Percentiles rank a stretch among this genome's conserved stretches.
These are phyloP conservation scores for Cosmopolites sordidus DNA, from an alignment of 2,888 invertebrate species.

Conservation along the genomic window DNA sequence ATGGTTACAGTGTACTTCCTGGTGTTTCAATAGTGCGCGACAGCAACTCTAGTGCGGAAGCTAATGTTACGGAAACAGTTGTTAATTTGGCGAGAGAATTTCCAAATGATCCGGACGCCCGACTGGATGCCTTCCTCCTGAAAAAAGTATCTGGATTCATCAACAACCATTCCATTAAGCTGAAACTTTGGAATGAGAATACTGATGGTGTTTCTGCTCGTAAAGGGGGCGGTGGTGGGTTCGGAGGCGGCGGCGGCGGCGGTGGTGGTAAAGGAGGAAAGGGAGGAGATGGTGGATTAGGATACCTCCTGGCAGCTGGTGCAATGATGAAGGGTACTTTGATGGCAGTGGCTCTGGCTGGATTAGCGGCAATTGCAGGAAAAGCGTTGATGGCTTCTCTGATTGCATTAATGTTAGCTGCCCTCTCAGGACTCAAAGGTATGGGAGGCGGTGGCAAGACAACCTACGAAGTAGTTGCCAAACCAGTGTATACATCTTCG, in stretches of 20 bases:
- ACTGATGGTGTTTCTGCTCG: constrained; percentile 46
- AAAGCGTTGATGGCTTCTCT: constrained; percentile 76
- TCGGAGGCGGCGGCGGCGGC: constrained; percentile 49
- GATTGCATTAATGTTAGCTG: constrained; percentile 70
- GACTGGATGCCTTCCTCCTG: constrained; percentile 69
- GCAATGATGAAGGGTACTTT: constrained; percentile 64
- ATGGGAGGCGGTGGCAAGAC: constrained; percentile 63
- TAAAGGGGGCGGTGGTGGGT: constrained; percentile 52
- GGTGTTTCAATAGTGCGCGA: constrained; percentile 73
- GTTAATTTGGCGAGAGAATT: constrained; percentile 69
- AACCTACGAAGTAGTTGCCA: constrained; percentile 76
- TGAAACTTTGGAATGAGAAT: constrained; percentile 50
- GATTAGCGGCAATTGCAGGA: constrained; percentile 68
- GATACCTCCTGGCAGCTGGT: constrained; percentile 47
- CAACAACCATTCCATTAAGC: constrained; percentile 67
- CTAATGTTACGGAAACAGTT: constrained; percentile 64
- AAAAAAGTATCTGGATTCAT: constrained; percentile 67
- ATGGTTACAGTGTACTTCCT: constrained; percentile 65
- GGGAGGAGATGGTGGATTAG: constrained; percentile 49
- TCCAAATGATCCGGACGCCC: constrained; percentile 67
- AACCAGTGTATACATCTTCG: constrained; percentile 66
- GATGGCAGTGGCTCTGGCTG: constrained; percentile 67
- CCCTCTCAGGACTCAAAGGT: constrained; percentile 55
- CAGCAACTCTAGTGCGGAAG: constrained; percentile 43
- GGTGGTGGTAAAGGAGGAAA: constrained; percentile 49